Evolutionary conservation across 2,113 vertebrate species (phyloP).

Genomic region (Rattus rattus): DNA sequence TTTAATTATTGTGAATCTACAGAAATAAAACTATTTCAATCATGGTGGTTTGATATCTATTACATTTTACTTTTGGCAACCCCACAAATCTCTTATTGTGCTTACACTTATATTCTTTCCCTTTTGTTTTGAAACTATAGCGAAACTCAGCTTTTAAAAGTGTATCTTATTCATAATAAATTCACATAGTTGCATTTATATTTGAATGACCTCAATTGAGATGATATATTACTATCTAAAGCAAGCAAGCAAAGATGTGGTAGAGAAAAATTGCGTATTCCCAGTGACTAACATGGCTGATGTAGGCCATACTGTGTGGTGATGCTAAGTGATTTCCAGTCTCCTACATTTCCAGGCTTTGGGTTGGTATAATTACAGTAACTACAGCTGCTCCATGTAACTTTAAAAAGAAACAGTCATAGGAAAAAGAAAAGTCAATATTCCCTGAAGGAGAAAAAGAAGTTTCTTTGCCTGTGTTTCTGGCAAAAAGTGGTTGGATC

Average conservation of each 20-base stretch:
- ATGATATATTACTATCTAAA: conserved; percentile 33
- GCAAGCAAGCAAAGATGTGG: conserved; percentile 10
- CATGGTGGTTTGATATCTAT: background rate
- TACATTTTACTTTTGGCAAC: conserved; percentile 1
- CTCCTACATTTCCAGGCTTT: conserved; percentile 53
- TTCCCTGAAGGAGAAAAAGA: conserved; percentile 73
- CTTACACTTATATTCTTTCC: background rate
- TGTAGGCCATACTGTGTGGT: background rate
- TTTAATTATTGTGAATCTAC: background rate
- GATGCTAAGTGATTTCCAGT: conserved; percentile 19
- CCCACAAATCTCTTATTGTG: background rate
- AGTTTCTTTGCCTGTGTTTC: conserved; percentile 65
- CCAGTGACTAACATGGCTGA: background rate
- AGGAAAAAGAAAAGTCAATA: conserved; percentile 71
- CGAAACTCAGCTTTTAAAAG: background rate
- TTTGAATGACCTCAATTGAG: conserved; percentile 3
- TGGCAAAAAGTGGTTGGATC: conserved; percentile 64
- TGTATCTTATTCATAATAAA: conserved; percentile 31
- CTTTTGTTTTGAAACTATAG: background rate
- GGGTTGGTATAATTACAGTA: conserved; percentile 65
- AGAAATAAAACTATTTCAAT: background rate
- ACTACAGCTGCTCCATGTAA: conserved; percentile 57
- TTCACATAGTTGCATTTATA: conserved; percentile 17
- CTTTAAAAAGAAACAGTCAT: background rate
- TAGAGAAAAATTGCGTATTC: conserved; percentile 18